Percentiles rank a stretch among this genome's conserved stretches.
Evolutionary conservation across 2,113 vertebrate species (phyloP).

Genomic region (Dolichallabes microphthalmus): DNA sequence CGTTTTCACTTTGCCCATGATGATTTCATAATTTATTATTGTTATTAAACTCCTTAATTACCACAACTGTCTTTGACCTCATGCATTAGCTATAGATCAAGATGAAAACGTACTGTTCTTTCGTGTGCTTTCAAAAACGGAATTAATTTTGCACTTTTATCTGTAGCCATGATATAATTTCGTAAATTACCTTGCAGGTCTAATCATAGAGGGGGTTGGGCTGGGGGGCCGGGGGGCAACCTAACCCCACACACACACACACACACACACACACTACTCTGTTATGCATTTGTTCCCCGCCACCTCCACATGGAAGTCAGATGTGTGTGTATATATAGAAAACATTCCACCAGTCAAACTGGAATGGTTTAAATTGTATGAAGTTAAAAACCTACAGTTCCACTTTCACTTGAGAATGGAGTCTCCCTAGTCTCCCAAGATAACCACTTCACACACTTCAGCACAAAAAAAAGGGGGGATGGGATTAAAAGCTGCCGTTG

Average conservation of each 20-base stretch:
- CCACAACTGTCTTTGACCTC: no score
- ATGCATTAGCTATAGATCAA: no score
- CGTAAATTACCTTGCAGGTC: not conserved
- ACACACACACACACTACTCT: not conserved
- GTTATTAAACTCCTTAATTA: not conserved
- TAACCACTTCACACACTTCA: not conserved
- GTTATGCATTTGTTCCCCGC: slow-evolving; percentile 40
- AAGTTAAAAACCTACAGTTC: not conserved
- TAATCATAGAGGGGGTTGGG: no score
- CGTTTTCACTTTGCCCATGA: not conserved
- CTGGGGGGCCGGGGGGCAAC: no score
- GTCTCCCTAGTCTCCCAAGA: not conserved
- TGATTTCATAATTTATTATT: not conserved
- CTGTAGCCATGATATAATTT: not conserved
- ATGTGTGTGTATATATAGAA: not conserved
- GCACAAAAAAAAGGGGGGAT: not conserved
- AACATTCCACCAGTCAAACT: not conserved
- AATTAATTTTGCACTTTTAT: not conserved
- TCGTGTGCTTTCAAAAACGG: no score
- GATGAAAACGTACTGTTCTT: no score
- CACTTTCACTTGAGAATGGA: not conserved
- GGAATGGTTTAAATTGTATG: not conserved
- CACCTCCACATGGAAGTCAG: not conserved
- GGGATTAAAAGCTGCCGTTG: not conserved
- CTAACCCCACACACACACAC: no score